phyloP scores from a whole-genome alignment of 2,888 invertebrate species.

The Autographa gamma region DNA sequence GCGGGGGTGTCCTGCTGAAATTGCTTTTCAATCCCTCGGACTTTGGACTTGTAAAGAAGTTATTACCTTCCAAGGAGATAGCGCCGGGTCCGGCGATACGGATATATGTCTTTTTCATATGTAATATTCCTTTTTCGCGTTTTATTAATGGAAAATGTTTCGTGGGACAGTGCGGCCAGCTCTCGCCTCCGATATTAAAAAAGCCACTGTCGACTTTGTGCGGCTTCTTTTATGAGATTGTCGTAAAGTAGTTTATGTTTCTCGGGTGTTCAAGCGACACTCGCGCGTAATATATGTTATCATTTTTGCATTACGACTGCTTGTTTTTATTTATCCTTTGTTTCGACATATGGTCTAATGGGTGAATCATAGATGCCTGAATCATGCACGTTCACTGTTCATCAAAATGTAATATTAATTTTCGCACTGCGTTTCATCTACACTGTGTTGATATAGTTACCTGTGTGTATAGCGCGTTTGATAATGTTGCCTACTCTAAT shows the following conservation, averaged over 20 bases:
- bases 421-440: constrained; percentile 67
- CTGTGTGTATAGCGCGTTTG: constrained; percentile 71
- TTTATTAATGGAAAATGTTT: constrained; percentile 90
- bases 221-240: constrained; percentile 84
- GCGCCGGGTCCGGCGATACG: constrained; percentile 89
- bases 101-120: constrained; percentile 89
- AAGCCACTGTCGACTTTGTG: constrained; percentile 79
- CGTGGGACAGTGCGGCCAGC: constrained; percentile 85
- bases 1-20: constrained; percentile 89
- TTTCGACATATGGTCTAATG: constrained; percentile 26
- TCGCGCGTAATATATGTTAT: constrained; percentile 55
- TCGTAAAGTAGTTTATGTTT: constrained; percentile 80
- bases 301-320: constrained; percentile 47
- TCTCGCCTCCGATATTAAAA: constrained; percentile 87
- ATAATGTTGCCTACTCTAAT: constrained; percentile 84
- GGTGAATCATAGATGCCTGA: constrained; percentile 10
- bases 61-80: constrained; percentile 89
- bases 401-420: constrained; percentile 67
- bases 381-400: constrained; percentile 36
- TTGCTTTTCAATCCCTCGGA: constrained; percentile 90
- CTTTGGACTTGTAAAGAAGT: constrained; percentile 90
- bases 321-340: constrained; percentile 41
- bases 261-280: constrained; percentile 58
- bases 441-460: constrained; percentile 58
- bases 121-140: constrained; percentile 90